phyloP scores from a whole-genome alignment of 2,797 vertebrate genomes.

The Rhyacichthys aspro region DNA sequence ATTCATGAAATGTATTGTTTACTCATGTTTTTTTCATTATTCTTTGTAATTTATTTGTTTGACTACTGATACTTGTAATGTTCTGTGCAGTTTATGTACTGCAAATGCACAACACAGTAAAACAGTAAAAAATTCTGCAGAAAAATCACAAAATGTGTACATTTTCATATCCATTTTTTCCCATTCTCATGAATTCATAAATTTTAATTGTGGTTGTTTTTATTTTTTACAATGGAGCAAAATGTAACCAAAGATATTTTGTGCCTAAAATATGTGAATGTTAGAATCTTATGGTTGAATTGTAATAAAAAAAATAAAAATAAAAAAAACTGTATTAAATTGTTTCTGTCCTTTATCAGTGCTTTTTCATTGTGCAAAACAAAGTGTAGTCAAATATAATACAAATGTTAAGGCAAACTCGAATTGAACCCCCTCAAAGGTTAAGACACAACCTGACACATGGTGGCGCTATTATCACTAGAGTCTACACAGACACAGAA shows the following conservation, averaged over 20 bases:
- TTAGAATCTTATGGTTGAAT: slow-evolving; percentile 27
- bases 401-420: not conserved
- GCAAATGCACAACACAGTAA: not conserved
- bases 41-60: slow-evolving; percentile 85
- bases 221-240: slow-evolving; percentile 76
- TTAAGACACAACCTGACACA: not conserved
- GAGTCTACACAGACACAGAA: not conserved
- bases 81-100: slow-evolving; percentile 20
- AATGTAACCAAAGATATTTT: slow-evolving; percentile 58
- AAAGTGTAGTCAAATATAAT: too few species aligned
- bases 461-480: not conserved
- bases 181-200: not conserved
- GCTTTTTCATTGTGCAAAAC: not conserved
- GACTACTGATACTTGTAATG: slow-evolving; percentile 81
- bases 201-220: not conserved
- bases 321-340: slow-evolving; percentile 10
- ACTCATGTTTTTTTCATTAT: slow-evolving; percentile 52
- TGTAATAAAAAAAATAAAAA: slow-evolving; percentile 57
- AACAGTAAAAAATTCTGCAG: slow-evolving; percentile 24
- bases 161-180: not conserved
- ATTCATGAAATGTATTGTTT: slow-evolving; percentile 23
- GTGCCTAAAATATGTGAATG: slow-evolving; percentile 44
- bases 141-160: not conserved
- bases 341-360: not conserved
- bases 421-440: too few species aligned